Base-by-base conservation (phyloP, 2,888 invertebrate species). In the Torymus tubicola region DNA sequence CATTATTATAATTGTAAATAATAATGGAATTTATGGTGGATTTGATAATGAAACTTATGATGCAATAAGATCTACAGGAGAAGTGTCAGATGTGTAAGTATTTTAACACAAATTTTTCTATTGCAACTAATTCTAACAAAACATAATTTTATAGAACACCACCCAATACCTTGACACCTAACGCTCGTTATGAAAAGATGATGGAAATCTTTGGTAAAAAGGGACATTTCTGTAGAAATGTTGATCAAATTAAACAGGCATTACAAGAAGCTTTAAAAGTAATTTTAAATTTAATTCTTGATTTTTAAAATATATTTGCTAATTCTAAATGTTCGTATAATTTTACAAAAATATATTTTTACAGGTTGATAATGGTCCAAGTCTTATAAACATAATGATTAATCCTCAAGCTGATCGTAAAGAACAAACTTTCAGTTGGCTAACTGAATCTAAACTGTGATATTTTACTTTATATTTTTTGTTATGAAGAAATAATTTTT, bases 11-110 rank as follows among this genome's bases (percentile, higher is more conserved):
- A 95, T 99, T 82, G 95, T 99, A 8, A 99, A 99, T 91, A 99
- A 99, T 92, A 97, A 96, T 88, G 99, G 99, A 24, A 99, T 99
- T 88, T 97, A 97, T 89, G 94, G 95, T 71, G 99, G 99, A 8
- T 93, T 98, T 82, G 95, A 96, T 87, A 92, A 93, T 82, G 95
- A 96, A 21, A 94, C 94, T 11, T 96, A 95, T 91, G 91, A 93
- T 58, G 94, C 94, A 65, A 92, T 97, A 64, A 94, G 95, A 86
- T 92, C 92, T 2, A 92, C 93, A 72, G 96, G 95, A 13, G 95
- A 96, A 84, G 91, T 95, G 64, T 93, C 96, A 1, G 93, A 95
- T 89, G 94, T 94, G 97, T 97, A 93, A 92, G 93, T 53, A 52
- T 3, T 60, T 57, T 53, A 50, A 69, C 55, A 70, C 58, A 61